A percentile compares a stretch with the other conserved stretches of the same genome.
Conservation (phyloP, 2,888 invertebrate species). For the Globia sparganii region DNA sequence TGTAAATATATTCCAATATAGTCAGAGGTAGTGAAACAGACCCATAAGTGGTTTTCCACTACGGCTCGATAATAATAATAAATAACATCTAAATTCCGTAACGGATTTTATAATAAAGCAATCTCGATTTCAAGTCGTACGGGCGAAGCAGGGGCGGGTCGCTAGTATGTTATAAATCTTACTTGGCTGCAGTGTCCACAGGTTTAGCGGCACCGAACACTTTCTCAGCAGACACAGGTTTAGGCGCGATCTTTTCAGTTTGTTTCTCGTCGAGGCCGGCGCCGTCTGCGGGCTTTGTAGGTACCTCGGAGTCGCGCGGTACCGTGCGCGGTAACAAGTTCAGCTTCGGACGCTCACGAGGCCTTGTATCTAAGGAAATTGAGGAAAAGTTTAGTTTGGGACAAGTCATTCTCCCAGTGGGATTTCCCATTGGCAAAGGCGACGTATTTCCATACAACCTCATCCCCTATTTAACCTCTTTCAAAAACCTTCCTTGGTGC, state of each 20-base stretch:
- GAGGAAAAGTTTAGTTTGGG: not conserved
- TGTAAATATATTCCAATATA: not conserved
- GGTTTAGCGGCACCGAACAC: conserved; percentile 99
- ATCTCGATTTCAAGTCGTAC: not conserved
- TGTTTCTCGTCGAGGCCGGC: conserved; percentile 69
- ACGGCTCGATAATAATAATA: not conserved
- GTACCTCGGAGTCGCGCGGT: conserved; percentile 90
- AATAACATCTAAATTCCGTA: not conserved
- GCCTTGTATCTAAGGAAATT: conserved; percentile 81
- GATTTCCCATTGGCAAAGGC: not conserved
- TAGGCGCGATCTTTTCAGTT: conserved; percentile 80
- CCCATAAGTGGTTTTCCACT: not conserved
- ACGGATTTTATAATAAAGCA: not conserved
- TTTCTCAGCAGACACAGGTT: conserved; percentile 91
- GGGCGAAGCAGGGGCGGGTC: not conserved
- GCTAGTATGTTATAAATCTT: conserved; percentile 60
- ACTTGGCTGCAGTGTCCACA: conserved; percentile 97
- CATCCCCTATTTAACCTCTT: not conserved
- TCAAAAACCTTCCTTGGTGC: not conserved
- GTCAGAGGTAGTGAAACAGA: not conserved
- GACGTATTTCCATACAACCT: not conserved
- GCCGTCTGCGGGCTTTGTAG: conserved; percentile 81
- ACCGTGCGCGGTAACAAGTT: conserved; percentile 95
- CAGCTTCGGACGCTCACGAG: conserved; percentile 94
- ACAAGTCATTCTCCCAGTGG: not conserved